phyloP scores from a whole-genome alignment of 2,888 invertebrate species.

The Erpobdella octoculata region DNA sequence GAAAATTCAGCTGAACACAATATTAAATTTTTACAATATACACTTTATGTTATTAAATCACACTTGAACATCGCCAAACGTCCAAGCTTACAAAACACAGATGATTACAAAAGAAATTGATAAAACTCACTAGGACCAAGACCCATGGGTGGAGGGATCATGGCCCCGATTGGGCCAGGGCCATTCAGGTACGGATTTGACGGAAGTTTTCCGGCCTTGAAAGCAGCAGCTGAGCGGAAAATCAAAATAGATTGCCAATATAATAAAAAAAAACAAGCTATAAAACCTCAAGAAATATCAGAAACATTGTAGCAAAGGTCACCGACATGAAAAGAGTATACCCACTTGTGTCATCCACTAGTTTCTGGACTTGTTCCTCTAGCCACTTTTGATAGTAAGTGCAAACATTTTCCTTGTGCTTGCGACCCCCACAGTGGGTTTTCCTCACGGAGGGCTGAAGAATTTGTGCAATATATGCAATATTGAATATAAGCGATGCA shows the following conservation, averaged over 20 bases:
- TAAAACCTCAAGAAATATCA: neutral
- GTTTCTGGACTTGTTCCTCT: slow-evolving; percentile 97
- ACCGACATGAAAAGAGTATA: slow-evolving; percentile 7
- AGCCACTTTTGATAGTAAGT: slow-evolving; percentile 99
- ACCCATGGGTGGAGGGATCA: slow-evolving; percentile 46
- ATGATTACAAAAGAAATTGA: too few relatives aligned
- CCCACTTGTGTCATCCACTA: slow-evolving; percentile 69
- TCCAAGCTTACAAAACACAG: too few relatives aligned
- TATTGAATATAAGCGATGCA: neutral
- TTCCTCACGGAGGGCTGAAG: slow-evolving; percentile 83
- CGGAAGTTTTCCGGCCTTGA: slow-evolving; percentile 90
- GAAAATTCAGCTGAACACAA: too few relatives aligned
- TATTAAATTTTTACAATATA: too few relatives aligned
- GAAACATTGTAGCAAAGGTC: neutral
- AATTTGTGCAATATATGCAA: neutral
- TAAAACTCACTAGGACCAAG: too few relatives aligned
- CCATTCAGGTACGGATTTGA: slow-evolving; percentile 68
- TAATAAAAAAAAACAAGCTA: neutral
- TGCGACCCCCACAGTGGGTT: slow-evolving; percentile 96
- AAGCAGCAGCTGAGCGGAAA: slow-evolving; percentile 68
- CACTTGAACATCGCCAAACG: too few relatives aligned
- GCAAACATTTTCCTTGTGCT: slow-evolving; percentile 98
- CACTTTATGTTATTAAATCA: too few relatives aligned
- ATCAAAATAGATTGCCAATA: neutral
- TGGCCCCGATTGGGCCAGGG: slow-evolving; percentile 36